Evolutionary conservation across 2,888 invertebrate species (phyloP), one percentile per base, ranked within the genome.

Genomic region (Salpingus planirostris): DNA sequence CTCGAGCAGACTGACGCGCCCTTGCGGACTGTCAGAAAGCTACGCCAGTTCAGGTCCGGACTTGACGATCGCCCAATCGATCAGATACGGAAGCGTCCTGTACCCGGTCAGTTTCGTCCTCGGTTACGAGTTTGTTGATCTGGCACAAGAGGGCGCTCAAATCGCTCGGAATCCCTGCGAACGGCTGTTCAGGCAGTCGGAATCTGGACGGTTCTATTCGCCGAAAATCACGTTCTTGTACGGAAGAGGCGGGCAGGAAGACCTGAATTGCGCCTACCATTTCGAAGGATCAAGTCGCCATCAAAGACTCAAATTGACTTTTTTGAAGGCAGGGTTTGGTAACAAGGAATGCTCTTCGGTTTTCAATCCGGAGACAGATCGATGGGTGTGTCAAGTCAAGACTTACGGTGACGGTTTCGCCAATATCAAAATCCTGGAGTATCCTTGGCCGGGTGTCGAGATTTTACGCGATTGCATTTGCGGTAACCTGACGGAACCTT

Each of bases 111-210:
- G 80, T 45, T 87, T 87, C 59, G 72, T 81, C 22, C 72, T 87
- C 3, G 76, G 82, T 29, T 88, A 86, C 63, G 88, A 88, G 64
- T 88, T 88, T 56, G 82, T 88, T 11, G 85, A 86, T 59, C 71
- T 78, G 25, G 74, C 76, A 40, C 74, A 77, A 54, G 78, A 78
- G 58, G 78, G 78, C 1, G 68, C 70, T 41, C 77, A 75, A 33
- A 69, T 71, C 44, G 73, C 75, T 15, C 68, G 68, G 43, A 77
- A 75, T 49, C 73, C 76, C 15, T 79, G 78, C 56, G 78, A 78
- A 55, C 66, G 78, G 28, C 47, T 74, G 36, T 74, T 76, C 53
- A 72, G 33, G 6, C 30, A 31, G 7, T 10, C 10, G 10, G n/a
- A n/a, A n/a, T 22, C 71, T 8, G 78, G 80, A 10, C 67, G 72